Evolutionary conservation across 2,888 invertebrate species (phyloP).

Genomic region (Alviniconcha strummeri): DNA sequence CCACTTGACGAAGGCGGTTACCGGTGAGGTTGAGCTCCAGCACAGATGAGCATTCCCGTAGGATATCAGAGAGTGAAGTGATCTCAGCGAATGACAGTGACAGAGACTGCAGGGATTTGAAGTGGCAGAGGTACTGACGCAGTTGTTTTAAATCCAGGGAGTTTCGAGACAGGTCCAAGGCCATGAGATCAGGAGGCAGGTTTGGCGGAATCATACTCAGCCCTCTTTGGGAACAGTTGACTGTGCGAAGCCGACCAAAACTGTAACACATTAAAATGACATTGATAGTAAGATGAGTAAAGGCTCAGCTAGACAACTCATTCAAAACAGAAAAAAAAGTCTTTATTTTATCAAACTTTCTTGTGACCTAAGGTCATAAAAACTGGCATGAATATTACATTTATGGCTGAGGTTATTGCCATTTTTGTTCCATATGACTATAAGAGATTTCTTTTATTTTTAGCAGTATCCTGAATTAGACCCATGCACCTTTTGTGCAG

Average conservation of each 20-base stretch:
- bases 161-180: slow-evolving; percentile 40
- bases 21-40: slow-evolving; percentile 37
- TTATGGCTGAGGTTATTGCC: no score
- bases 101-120: slow-evolving; percentile 30
- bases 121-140: slow-evolving; percentile 31
- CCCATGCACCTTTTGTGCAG: no score
- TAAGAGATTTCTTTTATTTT: no score
- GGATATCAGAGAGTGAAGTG: slow-evolving; percentile 27
- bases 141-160: slow-evolving; percentile 20
- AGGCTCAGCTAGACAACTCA: no score
- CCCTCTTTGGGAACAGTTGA: slow-evolving; percentile 38
- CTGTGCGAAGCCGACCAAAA: slow-evolving; percentile 32
- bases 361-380: no score
- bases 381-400: no score
- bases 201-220: slow-evolving; percentile 30
- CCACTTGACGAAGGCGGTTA: slow-evolving; percentile 31
- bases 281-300: no score
- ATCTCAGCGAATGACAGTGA: slow-evolving; percentile 34
- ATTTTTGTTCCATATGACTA: no score
- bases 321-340: no score
- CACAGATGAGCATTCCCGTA: slow-evolving; percentile 27
- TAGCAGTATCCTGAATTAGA: no score
- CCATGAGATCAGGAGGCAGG: slow-evolving; percentile 35
- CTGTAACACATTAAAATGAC: neutral
- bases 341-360: no score